phyloP scores from a whole-genome alignment of 1,140 invertebrate species.

The Sarcophaga bullata region DNA sequence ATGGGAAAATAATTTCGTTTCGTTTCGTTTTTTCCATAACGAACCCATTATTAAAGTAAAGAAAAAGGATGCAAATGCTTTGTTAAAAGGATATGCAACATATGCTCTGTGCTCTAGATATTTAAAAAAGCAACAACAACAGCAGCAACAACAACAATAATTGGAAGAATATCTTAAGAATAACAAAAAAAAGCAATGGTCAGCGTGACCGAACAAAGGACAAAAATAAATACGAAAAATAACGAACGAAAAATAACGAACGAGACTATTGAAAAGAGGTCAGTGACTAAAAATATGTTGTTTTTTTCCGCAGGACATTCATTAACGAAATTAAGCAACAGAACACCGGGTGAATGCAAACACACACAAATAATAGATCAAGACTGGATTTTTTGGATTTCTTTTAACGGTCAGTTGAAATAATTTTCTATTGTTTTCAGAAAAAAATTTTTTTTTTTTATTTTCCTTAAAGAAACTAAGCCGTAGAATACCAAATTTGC shows the following conservation, averaged over 20 bases:
- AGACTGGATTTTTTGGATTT: constrained; percentile 12
- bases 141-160: neutral
- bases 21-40: neutral
- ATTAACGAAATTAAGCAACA: neutral
- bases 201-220: neutral
- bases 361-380: constrained; percentile 19
- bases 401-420: constrained; percentile 21
- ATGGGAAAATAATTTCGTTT: constrained; percentile 27
- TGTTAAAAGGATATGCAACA: neutral
- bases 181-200: neutral
- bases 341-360: neutral
- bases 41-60: neutral
- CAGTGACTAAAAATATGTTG: constrained; percentile 15
- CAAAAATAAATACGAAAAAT: neutral
- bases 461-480: constrained; percentile 28
- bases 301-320: neutral
- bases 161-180: constrained; percentile 9
- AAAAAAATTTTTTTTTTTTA: neutral
- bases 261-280: constrained; percentile 35
- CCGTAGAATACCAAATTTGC: neutral
- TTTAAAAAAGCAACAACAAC: neutral
- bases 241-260: neutral
- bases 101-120: neutral
- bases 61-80: constrained; percentile 30
- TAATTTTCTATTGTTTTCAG: constrained; percentile 18